Conservation (phyloP, 2,113 vertebrate genomes). For the Brevimyrus niger region DNA sequence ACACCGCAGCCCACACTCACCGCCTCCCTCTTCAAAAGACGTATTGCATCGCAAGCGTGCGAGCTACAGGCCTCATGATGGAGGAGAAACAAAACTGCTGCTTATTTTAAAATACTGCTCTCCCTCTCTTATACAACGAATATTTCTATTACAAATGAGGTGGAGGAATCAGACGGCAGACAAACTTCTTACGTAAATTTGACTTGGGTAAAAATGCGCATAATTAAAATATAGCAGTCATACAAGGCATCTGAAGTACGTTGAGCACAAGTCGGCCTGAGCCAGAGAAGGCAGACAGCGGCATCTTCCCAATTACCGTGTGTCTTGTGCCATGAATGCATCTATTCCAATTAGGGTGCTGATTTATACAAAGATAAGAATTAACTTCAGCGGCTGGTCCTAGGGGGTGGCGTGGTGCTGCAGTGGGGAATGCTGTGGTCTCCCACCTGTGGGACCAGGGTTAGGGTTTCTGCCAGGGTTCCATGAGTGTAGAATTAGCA, state of each 20-base stretch:
- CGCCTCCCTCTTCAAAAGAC: not conserved
- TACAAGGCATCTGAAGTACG: not conserved
- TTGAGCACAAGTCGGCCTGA: not conserved
- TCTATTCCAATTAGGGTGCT: not conserved
- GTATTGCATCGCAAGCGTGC: too few species aligned
- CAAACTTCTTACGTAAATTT: not conserved
- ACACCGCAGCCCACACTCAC: not conserved
- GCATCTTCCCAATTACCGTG: not conserved
- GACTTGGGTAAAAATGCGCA: not conserved
- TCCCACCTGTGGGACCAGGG: not conserved
- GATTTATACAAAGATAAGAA: not conserved
- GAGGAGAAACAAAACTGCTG: not conserved
- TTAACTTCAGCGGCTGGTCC: not conserved
- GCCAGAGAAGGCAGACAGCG: not conserved
- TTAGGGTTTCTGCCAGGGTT: not conserved
- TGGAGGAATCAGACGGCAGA: not conserved
- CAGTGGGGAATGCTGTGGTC: not conserved
- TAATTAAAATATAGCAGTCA: not conserved
- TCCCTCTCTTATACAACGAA: not conserved
- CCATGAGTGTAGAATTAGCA: not conserved
- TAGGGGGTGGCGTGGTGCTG: not conserved
- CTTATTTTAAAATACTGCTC: not conserved
- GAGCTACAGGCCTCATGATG: not conserved
- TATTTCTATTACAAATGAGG: not conserved
- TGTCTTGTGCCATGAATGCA: not conserved